Evolutionary conservation across 2,888 invertebrate genomes (phyloP), one percentile per base, ranked within the genome.

Genomic region (Oscheius sp.): DNA sequence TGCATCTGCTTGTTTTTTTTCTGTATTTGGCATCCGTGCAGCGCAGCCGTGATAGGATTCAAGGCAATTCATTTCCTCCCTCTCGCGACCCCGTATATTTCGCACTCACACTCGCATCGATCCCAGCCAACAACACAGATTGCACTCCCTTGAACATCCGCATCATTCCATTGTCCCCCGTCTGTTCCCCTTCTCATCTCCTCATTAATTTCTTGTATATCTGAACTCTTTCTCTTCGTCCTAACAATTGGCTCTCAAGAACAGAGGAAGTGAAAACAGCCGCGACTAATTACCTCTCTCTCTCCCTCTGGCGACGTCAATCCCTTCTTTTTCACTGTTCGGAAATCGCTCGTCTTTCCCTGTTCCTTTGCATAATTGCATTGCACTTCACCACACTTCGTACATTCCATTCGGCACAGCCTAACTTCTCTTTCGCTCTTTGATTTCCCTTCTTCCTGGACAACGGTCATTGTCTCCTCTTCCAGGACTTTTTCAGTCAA

Each of bases 121-220:
- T 66, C 66, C 25, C 41, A 43, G 43, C 66, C 66, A 66, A 66
- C 66, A 66, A 66, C 66, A 66, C 66, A 66, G 66, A 66, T 66
- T 66, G 66, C 66, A 66, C 66, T 66, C 66, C 66, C 66, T 35
- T 66, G 66, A 66, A 66, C 66, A 66, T 66, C 66, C 66, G 66
- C 66, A 66, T 66, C 66, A 66, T 49, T 27, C 66, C 66, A 66
- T 66, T 61, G 61, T 61, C 43, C 43, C 41, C 25, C 25, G 27
- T 58, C 29, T 58, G 58, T 25, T n/a, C 21, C 12, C 29, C 25
- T 43, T 52, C 52, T 6, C 27, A 29, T 29, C 25, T 64, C 64
- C 27, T 2, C 43, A 12, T 61, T 16, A 35, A 35, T 35, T 35
- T 35, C 9, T 16, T 6, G 3, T 63, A 45, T 3, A 21, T 13